Conservation (phyloP, 2,888 invertebrate species). For the Holacanthella duospinosa region DNA sequence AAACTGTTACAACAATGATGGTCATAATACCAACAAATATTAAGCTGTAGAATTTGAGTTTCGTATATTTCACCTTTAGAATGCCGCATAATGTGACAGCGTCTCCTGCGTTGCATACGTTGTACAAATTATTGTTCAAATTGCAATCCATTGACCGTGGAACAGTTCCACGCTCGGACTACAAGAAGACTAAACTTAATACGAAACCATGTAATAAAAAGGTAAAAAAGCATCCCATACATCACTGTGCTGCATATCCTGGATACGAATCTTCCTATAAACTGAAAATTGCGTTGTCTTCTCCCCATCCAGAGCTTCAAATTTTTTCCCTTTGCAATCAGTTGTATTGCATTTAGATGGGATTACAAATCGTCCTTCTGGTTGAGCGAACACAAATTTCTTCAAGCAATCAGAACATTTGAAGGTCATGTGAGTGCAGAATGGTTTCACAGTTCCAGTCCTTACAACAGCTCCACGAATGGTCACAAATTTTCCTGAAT, state of each 20-base stretch:
- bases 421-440: conserved; percentile 21
- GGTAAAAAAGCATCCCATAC: no score
- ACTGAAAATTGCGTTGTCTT: conserved; percentile 17
- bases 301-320: conserved; percentile 11
- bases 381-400: conserved; percentile 18
- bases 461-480: conserved; percentile 28
- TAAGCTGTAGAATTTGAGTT: neutral
- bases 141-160: conserved; percentile 77
- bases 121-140: conserved; percentile 69
- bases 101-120: conserved; percentile 76
- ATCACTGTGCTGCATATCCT: conserved; percentile 25
- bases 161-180: conserved; percentile 52
- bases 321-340: conserved; percentile 18
- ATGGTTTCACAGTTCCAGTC: conserved; percentile 17
- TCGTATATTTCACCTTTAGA: conserved; percentile 64
- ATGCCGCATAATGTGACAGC: conserved; percentile 76
- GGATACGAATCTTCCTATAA: conserved; percentile 19
- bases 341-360: conserved; percentile 19
- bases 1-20: neutral
- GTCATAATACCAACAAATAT: neutral
- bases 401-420: conserved; percentile 19
- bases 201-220: neutral
- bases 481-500: conserved; percentile 27
- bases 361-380: conserved; percentile 17
- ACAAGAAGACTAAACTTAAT: conserved; percentile 7